phyloP scores from a whole-genome alignment of 2,888 invertebrate genomes.

The Drosophila pseudotalamancana region DNA sequence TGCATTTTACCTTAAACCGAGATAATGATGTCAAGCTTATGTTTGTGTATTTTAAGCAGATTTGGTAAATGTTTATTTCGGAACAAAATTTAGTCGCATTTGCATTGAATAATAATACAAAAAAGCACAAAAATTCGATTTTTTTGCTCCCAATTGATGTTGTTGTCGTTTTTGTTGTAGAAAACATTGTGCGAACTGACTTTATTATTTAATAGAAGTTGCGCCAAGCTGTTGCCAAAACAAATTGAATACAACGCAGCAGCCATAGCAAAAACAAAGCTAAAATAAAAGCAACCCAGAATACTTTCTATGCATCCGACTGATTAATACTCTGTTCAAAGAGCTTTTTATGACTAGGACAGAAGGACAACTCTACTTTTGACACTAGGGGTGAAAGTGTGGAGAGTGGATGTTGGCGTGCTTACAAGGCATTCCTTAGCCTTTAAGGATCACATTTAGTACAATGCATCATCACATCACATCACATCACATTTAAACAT shows the following conservation, averaged over 20 bases:
- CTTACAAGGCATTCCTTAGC: too few species aligned
- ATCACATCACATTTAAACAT: too few species aligned
- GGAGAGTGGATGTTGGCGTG: too few species aligned
- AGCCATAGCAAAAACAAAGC: conserved; percentile 10
- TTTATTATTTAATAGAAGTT: conserved; percentile 80
- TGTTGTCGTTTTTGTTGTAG: conserved; percentile 8
- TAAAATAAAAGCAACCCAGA: conserved; percentile 1
- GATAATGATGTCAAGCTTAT: neutral
- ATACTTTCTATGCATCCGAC: neutral
- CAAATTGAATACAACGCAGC: conserved; percentile 75
- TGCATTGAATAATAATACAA: conserved; percentile 38
- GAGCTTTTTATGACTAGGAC: too few species aligned
- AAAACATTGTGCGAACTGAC: conserved; percentile 69
- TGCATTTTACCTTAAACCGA: too few species aligned
- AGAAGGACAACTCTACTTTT: too few species aligned
- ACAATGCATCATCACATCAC: too few species aligned
- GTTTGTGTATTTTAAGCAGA: conserved; percentile 23
- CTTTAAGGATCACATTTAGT: too few species aligned
- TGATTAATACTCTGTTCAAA: neutral
- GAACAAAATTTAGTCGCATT: conserved; percentile 22
- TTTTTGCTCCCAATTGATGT: neutral
- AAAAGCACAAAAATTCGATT: conserved; percentile 9
- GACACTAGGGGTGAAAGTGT: too few species aligned
- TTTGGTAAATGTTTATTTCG: conserved; percentile 25
- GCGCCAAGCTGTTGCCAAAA: conserved; percentile 76